Evolutionary conservation across 2,888 invertebrate genomes (phyloP), one percentile per base, ranked within the genome.

Genomic region (Papilio gigon): DNA sequence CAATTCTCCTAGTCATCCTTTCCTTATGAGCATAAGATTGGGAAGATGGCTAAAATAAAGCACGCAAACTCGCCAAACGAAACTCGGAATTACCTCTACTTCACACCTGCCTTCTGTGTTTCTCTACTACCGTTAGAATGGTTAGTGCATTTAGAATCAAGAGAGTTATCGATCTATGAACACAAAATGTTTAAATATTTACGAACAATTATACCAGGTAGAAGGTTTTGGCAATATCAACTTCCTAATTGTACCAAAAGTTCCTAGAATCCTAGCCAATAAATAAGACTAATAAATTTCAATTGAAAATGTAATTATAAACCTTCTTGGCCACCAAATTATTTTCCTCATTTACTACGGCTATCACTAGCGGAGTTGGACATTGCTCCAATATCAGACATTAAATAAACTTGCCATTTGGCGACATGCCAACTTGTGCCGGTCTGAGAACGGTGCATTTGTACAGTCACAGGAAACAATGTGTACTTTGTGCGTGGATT

Each of bases 401-500:
- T 56, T 56, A 40, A 65, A 56, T 40, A 53, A n/a, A 17, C 30
- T 27, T 50, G 33, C 56, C 30, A 56, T 50, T 65, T 58, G 65
- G 65, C 25, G 20, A 12, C 17, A 12, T 42, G 65, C 65, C 65
- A 65, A 58, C 20, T 56, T 65, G 20, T 33, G 30, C 20, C 30
- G 58, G 56, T 58, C 14, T 56, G 17, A 17, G 37, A 30, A 65
- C 27, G 30, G 20, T 65, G 56, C 65, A 65, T 65, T 30, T 65
- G 40, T 65, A 62, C 62, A 50, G 50, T 50, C 25, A 50, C 47
- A 53, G 30, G 35, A 64, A 64, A 44, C 44, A 44, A 62, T 44
- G 27, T 62, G 27, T 20, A 62, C n/a, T 9, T 3, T 17, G 17
- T 56, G 17, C n/a, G 17, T 30, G 17, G 27, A 56, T 30, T 30